These are phyloP conservation scores for Pseudomyrmex flavicornis DNA, from an alignment of 1,140 invertebrate species.

Conservation along the genomic window DNA sequence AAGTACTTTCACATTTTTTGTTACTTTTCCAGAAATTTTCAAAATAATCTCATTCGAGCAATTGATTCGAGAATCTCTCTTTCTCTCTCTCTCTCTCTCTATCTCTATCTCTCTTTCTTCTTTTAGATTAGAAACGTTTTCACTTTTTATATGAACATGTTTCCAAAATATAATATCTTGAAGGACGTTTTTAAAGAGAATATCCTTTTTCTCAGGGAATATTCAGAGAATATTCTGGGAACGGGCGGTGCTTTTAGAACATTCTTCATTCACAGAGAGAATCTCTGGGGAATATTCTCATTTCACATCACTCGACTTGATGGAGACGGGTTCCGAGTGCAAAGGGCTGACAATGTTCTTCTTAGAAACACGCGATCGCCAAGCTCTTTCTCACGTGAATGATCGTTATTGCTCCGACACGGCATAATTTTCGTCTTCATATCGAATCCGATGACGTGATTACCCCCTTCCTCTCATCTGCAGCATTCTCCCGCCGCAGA, in stretches of 20 bases:
- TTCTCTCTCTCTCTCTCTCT: too few relatives aligned
- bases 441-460: conserved; percentile 40
- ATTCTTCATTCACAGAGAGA: conserved; percentile 32
- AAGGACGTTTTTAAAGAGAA: not conserved
- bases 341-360: conserved; percentile 44
- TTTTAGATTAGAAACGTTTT: too few relatives aligned
- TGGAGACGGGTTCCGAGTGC: conserved; percentile 28
- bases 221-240: conserved; percentile 7
- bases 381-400: conserved; percentile 43
- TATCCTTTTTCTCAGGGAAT: conserved; percentile 10
- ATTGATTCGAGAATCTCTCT: not conserved
- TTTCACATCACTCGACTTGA: conserved; percentile 32
- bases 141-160: not conserved
- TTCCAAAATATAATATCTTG: not conserved
- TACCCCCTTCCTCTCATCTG: not conserved
- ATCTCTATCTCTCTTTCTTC: too few relatives aligned
- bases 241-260: conserved; percentile 1
- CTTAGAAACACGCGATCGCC: conserved; percentile 37
- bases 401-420: conserved; percentile 33
- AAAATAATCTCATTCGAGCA: conserved; percentile 15
- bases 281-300: conserved; percentile 21
- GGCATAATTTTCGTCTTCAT: conserved; percentile 49
- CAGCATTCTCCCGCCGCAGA: not conserved
- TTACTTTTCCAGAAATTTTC: too few relatives aligned
- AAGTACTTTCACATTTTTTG: not conserved